phyloP scores from a whole-genome alignment of 1,140 invertebrate species.

The Rhyzopertha dominica region DNA sequence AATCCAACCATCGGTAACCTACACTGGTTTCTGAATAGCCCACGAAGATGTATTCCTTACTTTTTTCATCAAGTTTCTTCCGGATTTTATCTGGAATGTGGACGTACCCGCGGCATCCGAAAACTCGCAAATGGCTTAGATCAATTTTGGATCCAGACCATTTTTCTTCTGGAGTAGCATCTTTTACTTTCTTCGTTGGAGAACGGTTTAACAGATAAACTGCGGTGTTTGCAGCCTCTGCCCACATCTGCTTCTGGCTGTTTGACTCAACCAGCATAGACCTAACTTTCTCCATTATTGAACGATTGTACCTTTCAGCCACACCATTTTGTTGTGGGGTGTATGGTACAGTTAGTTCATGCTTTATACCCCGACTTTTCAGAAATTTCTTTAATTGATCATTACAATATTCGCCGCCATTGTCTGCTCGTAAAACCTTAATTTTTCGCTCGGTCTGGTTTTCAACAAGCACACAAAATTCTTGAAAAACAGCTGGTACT shows the following conservation, averaged over 20 bases:
- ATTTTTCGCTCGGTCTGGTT: constrained; percentile 27
- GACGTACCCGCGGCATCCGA: constrained; percentile 45
- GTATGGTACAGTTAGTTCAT: constrained; percentile 41
- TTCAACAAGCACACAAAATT: constrained; percentile 28
- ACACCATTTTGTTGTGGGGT: constrained; percentile 47
- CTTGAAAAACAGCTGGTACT: constrained; percentile 22
- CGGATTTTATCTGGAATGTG: constrained; percentile 40
- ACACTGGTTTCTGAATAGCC: constrained; percentile 44
- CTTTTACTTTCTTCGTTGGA: constrained; percentile 29
- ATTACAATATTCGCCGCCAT: constrained; percentile 40
- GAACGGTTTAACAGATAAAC: constrained; percentile 41
- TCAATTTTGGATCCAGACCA: constrained; percentile 30
- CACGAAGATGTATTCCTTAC: constrained; percentile 42
- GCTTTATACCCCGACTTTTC: constrained; percentile 35
- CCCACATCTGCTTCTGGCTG: constrained; percentile 39
- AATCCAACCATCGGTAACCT: constrained; percentile 44
- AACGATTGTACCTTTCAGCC: constrained; percentile 38
- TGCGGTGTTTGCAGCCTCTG: constrained; percentile 38
- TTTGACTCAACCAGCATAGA: constrained; percentile 33
- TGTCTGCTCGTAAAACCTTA: constrained; percentile 29
- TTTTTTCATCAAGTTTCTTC: constrained; percentile 40
- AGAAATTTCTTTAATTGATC: constrained; percentile 26
- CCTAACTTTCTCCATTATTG: constrained; percentile 33
- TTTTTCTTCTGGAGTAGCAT: constrained; percentile 43
- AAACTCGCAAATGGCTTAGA: constrained; percentile 30